Evolutionary conservation across 2,113 vertebrate species (phyloP).

Genomic region (Nesospiza acunhae): DNA sequence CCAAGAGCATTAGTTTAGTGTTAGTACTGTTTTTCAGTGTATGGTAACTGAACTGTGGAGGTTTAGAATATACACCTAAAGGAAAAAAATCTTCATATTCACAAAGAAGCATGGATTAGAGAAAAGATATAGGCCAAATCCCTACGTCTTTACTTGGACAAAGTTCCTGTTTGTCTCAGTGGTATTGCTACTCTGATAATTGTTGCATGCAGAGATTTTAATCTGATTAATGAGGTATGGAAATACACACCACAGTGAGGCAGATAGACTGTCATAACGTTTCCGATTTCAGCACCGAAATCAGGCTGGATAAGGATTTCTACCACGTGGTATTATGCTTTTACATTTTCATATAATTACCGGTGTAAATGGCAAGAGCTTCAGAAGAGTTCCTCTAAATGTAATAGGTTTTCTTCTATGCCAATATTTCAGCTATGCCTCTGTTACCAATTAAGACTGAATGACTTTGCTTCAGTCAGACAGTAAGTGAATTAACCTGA

Average conservation of each 20-base stretch:
- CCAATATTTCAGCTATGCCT: background rate
- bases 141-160: background rate
- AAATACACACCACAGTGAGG: background rate
- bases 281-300: background rate
- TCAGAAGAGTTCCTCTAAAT: background rate
- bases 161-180: background rate
- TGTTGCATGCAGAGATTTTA: background rate
- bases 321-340: background rate
- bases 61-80: background rate
- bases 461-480: background rate
- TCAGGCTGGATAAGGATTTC: background rate
- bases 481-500: constrained; percentile 2
- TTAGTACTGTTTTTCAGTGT: background rate
- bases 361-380: background rate
- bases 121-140: background rate
- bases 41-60: background rate
- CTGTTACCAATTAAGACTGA: background rate
- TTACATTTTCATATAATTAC: background rate
- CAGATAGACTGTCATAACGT: background rate
- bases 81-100: background rate
- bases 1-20: background rate
- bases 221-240: background rate
- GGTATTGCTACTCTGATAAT: background rate
- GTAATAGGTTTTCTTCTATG: background rate
- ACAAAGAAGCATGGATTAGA: background rate